A percentile compares a stretch with the other conserved stretches of the same genome.
Evolutionary conservation across 2,888 invertebrate genomes (phyloP).

Genomic region (Meiosimyza decipiens): DNA sequence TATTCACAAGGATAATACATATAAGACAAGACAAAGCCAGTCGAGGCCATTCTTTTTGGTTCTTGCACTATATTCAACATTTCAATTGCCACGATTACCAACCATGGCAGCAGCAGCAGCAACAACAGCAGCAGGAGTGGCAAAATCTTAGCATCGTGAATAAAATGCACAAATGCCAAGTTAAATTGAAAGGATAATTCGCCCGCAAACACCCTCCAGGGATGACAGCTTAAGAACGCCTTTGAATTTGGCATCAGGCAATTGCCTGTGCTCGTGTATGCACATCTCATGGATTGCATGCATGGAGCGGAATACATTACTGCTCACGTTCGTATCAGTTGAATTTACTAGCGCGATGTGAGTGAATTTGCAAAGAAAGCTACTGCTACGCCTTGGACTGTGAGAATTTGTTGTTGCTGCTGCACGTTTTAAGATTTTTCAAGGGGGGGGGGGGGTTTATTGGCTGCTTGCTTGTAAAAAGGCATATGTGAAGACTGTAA

Average conservation of each 20-base stretch:
- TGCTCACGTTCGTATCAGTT: conserved; percentile 62
- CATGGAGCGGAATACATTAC: background rate
- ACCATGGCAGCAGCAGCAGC: background rate
- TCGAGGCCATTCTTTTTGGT: conserved; percentile 5
- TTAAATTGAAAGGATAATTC: conserved; percentile 66
- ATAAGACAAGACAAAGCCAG: background rate
- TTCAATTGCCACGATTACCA: conserved; percentile 28
- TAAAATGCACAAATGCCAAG: conserved; percentile 62
- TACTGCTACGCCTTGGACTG: conserved; percentile 3
- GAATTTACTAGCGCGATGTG: conserved; percentile 52
- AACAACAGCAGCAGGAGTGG: background rate
- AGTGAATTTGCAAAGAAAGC: conserved; percentile 32
- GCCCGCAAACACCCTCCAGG: conserved; percentile 65
- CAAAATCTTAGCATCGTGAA: background rate
- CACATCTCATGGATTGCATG: conserved; percentile 39
- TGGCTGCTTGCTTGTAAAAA: too few relatives aligned
- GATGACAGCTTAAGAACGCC: conserved; percentile 56
- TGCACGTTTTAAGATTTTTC: conserved; percentile 24
- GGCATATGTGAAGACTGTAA: too few relatives aligned
- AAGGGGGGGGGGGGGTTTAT: background rate
- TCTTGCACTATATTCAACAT: background rate
- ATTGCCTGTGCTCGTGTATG: conserved; percentile 54
- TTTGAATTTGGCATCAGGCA: conserved; percentile 59
- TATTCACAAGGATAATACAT: background rate
- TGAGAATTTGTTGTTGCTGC: conserved; percentile 8